Base-by-base conservation (phyloP, 2,797 vertebrate genomes). In the Gastrophryne carolinensis region DNA sequence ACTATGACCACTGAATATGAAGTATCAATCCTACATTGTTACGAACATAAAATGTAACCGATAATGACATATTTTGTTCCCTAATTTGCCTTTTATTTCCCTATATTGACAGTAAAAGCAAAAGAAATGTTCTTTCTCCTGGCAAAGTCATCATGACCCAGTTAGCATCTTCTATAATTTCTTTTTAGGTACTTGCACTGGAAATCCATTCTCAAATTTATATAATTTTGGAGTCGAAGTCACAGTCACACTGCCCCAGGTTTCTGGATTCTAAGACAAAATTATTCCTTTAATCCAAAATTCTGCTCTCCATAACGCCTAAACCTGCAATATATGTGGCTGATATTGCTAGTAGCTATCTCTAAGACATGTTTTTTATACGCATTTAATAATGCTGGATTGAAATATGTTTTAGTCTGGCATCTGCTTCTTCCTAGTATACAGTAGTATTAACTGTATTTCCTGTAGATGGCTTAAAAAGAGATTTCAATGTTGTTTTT, bases 151-250 rank as follows among this genome's bases (percentile, higher is more conserved):
- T 67, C 30, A 17, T 52, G 49, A 35, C 64, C 47, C 21, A 53
- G 53, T 19, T 41, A 12, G 13, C 54, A 34, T 52, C 47, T 67
- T 21, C 4, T 30, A 24, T 37, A 39, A 54, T 64, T 63, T 64
- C 32, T 3, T 41, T 54, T 39, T n/a, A 53, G 53, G 5, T 53
- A 7, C 49, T 63, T 24, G 8, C 17, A 30, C n/a, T 72, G 15
- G n/a, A 30, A 64, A 73, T 50, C n/a, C 49, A 37, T 73, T 73
- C 23, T 64, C 34, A 30, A 72, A 27, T 39, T 72, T 53, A 64
- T 30, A 52, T 44, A 8, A 29, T n/a, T 64, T 64, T 29, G 32
- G 10, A 23, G 6, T 21, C 3, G 19, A 54, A 56, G 44, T 41
- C 41, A 34, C 49, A 64, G 49, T 73, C 71, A 64, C 60, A 68